Evolutionary conservation across 2,113 vertebrate genomes (phyloP).

Genomic region (Tetraodon nigroviridis): DNA sequence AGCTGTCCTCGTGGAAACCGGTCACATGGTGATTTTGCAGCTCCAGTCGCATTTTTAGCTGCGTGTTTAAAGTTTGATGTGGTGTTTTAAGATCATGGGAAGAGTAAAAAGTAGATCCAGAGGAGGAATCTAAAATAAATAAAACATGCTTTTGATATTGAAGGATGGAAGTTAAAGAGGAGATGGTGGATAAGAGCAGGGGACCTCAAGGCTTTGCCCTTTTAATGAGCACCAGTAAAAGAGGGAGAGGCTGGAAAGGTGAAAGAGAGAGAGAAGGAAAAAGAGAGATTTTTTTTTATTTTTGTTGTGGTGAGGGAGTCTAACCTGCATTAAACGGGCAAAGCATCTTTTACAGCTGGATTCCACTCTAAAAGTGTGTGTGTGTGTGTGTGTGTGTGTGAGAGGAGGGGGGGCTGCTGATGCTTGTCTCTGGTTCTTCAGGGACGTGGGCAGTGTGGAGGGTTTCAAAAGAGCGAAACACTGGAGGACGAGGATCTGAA

Average conservation of each 20-base stretch:
- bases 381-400: constrained; percentile 13
- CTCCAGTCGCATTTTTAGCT: constrained; percentile 29
- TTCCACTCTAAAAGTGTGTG: too few relatives aligned
- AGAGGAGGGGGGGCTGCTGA: constrained; percentile 3
- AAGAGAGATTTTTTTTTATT: constrained; percentile 17
- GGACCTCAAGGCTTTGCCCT: constrained; percentile 25
- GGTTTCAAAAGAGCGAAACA: constrained; percentile 19
- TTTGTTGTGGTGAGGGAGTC: background rate
- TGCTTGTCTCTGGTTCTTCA: background rate
- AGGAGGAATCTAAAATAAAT: background rate
- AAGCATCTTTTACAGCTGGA: constrained; percentile 67
- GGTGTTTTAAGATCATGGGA: constrained; percentile 27
- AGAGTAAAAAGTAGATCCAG: background rate
- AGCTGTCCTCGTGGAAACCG: constrained; percentile 7
- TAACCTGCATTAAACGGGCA: constrained; percentile 47
- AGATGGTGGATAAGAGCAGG: constrained; percentile 4
- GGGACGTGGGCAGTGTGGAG: too few relatives aligned
- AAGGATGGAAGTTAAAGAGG: background rate
- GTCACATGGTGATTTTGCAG: constrained; percentile 15
- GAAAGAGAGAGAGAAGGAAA: constrained; percentile 32
- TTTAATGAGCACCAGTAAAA: constrained; percentile 56
- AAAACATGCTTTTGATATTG: too few relatives aligned
- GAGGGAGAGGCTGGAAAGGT: constrained; percentile 38
- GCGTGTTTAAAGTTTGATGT: constrained; percentile 16
- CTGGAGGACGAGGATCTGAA: constrained; percentile 13